Conservation (phyloP, 2,113 vertebrate species). For the Anhinga rufa region DNA sequence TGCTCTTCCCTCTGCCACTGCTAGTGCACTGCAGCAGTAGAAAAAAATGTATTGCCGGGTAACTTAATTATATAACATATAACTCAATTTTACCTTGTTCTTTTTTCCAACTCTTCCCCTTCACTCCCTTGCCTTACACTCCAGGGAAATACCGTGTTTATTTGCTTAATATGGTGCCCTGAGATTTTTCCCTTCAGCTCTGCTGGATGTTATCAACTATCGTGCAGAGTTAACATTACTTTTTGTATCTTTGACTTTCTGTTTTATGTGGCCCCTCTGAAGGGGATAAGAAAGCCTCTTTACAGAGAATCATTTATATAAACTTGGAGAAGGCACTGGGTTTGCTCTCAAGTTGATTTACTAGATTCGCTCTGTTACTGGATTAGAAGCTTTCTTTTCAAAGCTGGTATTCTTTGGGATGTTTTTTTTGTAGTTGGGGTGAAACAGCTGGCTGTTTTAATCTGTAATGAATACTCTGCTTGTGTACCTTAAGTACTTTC, state of each 20-base stretch:
- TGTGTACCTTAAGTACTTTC: background rate
- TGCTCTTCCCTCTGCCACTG: background rate
- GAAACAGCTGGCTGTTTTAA: background rate
- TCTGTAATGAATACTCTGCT: background rate
- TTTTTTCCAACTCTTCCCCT: background rate
- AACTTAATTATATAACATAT: background rate
- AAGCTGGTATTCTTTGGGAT: background rate
- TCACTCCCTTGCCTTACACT: background rate
- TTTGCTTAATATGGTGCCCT: background rate
- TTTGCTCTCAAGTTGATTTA: background rate
- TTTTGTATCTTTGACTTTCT: background rate
- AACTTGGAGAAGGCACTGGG: background rate
- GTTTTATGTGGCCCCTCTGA: background rate
- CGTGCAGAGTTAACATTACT: background rate
- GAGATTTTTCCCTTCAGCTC: background rate
- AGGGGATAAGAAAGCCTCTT: background rate
- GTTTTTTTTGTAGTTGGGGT: background rate
- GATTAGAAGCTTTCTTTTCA: background rate
- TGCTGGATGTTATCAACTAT: background rate
- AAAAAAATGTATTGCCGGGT: background rate
- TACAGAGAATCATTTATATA: background rate
- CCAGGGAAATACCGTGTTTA: background rate
- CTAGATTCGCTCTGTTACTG: background rate
- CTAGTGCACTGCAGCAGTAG: background rate
- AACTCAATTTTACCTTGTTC: background rate